These are phyloP conservation scores for Brachyrhaphis roseni DNA, from an alignment of 2,797 vertebrate species.

Conservation along the genomic window DNA sequence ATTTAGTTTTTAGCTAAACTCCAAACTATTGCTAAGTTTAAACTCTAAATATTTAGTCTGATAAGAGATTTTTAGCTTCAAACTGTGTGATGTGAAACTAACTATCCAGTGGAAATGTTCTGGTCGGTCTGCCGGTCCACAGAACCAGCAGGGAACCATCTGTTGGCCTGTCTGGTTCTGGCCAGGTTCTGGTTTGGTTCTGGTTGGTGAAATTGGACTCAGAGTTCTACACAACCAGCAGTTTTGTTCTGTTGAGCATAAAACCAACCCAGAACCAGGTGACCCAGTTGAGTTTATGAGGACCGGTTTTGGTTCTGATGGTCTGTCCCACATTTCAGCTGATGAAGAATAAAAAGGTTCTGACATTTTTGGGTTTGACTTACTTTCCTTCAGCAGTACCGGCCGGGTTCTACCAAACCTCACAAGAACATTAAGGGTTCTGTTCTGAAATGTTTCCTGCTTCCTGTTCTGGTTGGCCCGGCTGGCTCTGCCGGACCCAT, in stretches of 20 bases:
- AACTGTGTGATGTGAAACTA: too few relatives aligned
- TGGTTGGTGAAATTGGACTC: not conserved
- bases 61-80: too few relatives aligned
- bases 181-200: not conserved
- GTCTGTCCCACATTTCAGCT: not conserved
- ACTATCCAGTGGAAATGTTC: not conserved
- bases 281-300: not conserved
- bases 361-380: not conserved
- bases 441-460: not conserved
- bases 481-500: not conserved
- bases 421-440: not conserved
- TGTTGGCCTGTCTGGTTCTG: not conserved
- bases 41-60: too few relatives aligned
- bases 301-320: not conserved
- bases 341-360: constrained; percentile 6
- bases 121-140: too few relatives aligned
- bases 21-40: too few relatives aligned
- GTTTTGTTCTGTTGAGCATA: not conserved
- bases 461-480: not conserved
- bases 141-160: not conserved
- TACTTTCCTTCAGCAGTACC: not conserved
- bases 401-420: not conserved
- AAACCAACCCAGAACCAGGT: not conserved
- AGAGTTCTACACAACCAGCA: not conserved
- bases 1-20: too few relatives aligned